Conservation (phyloP, 2,888 invertebrate species). For the Pteria penguin region DNA sequence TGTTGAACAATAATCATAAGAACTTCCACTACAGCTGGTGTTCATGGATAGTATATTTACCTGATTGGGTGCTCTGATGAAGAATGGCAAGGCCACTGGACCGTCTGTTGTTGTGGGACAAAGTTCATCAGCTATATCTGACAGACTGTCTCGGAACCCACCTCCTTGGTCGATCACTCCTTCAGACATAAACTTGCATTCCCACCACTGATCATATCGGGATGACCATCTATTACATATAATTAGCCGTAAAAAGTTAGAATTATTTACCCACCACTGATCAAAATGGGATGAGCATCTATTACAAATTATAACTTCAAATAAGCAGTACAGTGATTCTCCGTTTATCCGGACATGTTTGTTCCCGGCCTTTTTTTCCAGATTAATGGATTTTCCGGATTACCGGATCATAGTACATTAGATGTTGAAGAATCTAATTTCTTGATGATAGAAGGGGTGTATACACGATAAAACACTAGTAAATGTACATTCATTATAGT, state of each 20-base stretch:
- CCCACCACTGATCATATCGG: conserved; percentile 80
- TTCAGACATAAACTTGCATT: conserved; percentile 79
- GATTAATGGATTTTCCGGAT: no score
- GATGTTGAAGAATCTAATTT: no score
- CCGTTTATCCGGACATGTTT: no score
- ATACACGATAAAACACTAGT: no score
- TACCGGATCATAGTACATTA: no score
- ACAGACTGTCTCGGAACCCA: conserved; percentile 80
- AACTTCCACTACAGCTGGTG: no score
- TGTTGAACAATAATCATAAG: no score
- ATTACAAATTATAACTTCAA: conserved; percentile 58
- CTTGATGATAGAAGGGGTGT: no score
- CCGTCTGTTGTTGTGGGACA: conserved; percentile 75
- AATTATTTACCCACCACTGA: conserved; percentile 81
- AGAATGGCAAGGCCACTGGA: conserved; percentile 76
- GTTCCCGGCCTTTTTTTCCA: no score
- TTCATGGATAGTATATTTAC: no score
- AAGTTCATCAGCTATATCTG: conserved; percentile 79
- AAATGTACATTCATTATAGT: no score
- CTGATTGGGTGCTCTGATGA: conserved; percentile 79
- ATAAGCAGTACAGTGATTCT: conserved; percentile 79
- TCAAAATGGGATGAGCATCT: conserved; percentile 76
- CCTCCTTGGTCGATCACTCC: conserved; percentile 80
- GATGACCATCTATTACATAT: conserved; percentile 73
- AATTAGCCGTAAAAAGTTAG: conserved; percentile 79